Conservation (phyloP, 2,797 vertebrate species). For the Enteromius mattozi region DNA sequence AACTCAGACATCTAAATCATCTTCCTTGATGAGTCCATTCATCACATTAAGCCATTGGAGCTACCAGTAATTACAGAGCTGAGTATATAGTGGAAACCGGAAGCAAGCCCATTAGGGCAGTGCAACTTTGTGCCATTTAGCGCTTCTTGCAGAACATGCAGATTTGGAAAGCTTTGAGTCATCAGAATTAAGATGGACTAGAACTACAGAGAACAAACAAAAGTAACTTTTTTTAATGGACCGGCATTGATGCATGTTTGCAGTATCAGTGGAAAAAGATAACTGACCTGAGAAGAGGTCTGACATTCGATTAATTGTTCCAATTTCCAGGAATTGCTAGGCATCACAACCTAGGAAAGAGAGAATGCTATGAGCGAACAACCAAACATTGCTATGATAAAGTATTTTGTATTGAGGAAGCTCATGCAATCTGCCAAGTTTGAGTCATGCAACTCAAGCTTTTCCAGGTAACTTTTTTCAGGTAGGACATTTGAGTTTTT, state of each 20-base stretch:
- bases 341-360: conserved; percentile 74
- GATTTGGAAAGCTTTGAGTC: conserved; percentile 12
- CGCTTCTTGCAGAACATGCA: conserved; percentile 32
- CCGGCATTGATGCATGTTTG: background rate
- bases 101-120: conserved; percentile 16
- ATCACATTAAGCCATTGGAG: conserved; percentile 7
- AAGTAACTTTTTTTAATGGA: background rate
- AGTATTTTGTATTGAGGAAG: conserved; percentile 60
- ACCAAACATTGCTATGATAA: conserved; percentile 64
- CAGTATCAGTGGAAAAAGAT: conserved; percentile 33
- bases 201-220: background rate
- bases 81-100: background rate
- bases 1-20: background rate
- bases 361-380: conserved; percentile 75
- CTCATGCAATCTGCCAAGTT: conserved; percentile 87
- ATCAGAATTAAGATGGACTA: conserved; percentile 54
- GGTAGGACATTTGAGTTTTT: conserved; percentile 29
- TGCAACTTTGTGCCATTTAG: background rate
- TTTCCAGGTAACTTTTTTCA: conserved; percentile 46
- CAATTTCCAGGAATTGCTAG: conserved; percentile 64
- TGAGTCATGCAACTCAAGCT: conserved; percentile 91
- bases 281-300: conserved; percentile 72
- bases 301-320: conserved; percentile 58
- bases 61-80: conserved; percentile 3
- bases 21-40: background rate